Base-by-base conservation (phyloP, 2,113 vertebrate species). In the Poicephalus gulielmi region DNA sequence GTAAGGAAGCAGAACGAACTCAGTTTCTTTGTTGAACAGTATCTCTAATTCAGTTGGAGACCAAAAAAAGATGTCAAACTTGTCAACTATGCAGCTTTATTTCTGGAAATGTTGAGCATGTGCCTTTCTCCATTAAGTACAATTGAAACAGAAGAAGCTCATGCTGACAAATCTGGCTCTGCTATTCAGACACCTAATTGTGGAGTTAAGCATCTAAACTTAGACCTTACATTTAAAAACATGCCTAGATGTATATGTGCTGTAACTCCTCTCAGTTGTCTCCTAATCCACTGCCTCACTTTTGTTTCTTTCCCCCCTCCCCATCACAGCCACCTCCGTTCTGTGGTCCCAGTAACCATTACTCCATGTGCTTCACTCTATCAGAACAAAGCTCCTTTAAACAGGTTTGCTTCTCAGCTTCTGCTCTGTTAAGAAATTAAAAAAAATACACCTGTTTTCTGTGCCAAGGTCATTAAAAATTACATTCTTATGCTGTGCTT, bases 391-490 rank as follows among this genome's bases (percentile, higher is more conserved):
- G 49, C 46, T 92, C 53, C 62, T 91, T 75, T 79, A 84, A 86
- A 68, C 0, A 5, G 82, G 23, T 83, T 73, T 39, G 52, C 30
- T 81, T 86, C 33, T 80, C 44, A 50, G 49, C 10, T 37, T 83
- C 59, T 79, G 52, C 57, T 91, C 50, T 39, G 3, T 59, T 59
- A 55, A 70, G 33, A 31, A 70, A 46, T 43, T 46, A 79, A 92
- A 86, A 86, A 49, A 83, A 74, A 12, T 6, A 19, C 35, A 71
- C 70, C 75, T 9, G 2, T 27, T 55, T 92, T 86, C 46, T 78
- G 73, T 78, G 76, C 80, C 71, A 92, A 67, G 24, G 43, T 57
- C 11, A 57, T 89, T 68, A 89, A 87, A 89, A 94, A 91, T 64
- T 47, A 71, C 33, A 71, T 91, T 94, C 47, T 94, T 78, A 41